Base-by-base conservation (phyloP, 2,797 vertebrate genomes). In the Chromis chromis region DNA sequence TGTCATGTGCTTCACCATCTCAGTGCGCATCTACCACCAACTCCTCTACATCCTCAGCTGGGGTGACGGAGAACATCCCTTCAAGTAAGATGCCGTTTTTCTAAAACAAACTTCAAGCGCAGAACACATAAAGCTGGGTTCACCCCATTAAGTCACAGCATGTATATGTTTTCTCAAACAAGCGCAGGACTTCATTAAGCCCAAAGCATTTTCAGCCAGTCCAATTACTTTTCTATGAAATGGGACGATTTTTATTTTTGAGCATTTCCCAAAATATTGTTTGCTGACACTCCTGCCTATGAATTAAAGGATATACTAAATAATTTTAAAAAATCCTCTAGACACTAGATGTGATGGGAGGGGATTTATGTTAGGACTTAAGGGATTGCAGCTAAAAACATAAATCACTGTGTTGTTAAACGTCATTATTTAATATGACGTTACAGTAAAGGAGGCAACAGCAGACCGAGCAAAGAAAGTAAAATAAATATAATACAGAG, bases 11-110 rank as follows among this genome's bases (percentile, higher is more conserved):
- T 87, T 95, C 90, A 96, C 96, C 85, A 91, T 97, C 86, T 93
- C 96, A 25, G 94, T 96, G 76, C 94, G 96, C 82, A 91, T 97
- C 88, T 97, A 97, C 92, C 96, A 94, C 78, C 90, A 93, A 59
- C 19, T 95, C 46, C 94, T 98, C 65, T 83, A 94, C 76, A 78
- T 77, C 3, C 89, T 98, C 77, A 95, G 87, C 79, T 95, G 94
- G 90, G 94, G 95, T 1, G 95, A 96, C 0, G 94, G 94, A 21
- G 68, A 79, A 8, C 94, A 96, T 78, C 96, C 97, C 62, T 95
- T 96, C 89, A 94, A 96, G 97, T 98, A 91, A 96, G 96, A 90
- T 11, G 11, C 16, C 62, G 44, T 39, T 8, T 63, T 16, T 6
- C 4, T 19, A 19, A 27, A 56, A 56, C 60, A 6, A 56, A 25